Percentiles rank a stretch among this genome's conserved stretches.
Conservation (phyloP, 2,113 vertebrate genomes). For the Heterotilapia buettikoferi region DNA sequence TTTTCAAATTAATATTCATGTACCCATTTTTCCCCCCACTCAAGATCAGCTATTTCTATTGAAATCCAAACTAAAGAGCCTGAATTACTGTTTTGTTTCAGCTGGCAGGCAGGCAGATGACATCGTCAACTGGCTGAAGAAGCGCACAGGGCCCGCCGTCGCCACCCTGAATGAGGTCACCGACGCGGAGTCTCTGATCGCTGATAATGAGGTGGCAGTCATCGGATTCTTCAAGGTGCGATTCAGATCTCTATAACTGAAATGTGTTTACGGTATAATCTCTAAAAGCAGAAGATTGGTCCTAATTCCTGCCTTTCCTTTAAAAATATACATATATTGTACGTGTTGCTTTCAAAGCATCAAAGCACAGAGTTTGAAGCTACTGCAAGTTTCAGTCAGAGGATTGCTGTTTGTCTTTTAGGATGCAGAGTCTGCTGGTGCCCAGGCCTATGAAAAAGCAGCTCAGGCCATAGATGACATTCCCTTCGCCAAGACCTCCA, state of each 20-base stretch:
- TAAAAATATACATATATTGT: fast-evolving
- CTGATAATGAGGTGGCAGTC: slow-evolving; percentile 85
- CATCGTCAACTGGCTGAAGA: slow-evolving; percentile 92
- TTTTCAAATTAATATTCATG: neutral
- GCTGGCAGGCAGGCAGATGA: slow-evolving; percentile 93
- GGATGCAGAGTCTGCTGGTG: slow-evolving; percentile 76
- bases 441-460: slow-evolving; percentile 82
- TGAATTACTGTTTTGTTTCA: slow-evolving; percentile 31
- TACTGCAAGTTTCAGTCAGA: fast-evolving
- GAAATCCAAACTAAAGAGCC: neutral
- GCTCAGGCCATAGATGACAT: slow-evolving; percentile 89
- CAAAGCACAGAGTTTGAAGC: neutral
- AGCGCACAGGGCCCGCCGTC: slow-evolving; percentile 88
- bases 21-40: fast-evolving
- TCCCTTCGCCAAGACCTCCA: slow-evolving; percentile 85
- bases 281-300: neutral
- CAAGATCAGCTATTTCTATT: fast-evolving
- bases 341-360: fast-evolving
- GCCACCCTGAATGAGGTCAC: slow-evolving; percentile 65
- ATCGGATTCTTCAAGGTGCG: slow-evolving; percentile 96
- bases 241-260: neutral
- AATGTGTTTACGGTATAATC: fast-evolving
- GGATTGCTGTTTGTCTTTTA: slow-evolving; percentile 32
- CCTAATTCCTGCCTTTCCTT: neutral
- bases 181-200: slow-evolving; percentile 76